Conservation (phyloP, 2,797 vertebrate species). For the Anabas testudineus region DNA sequence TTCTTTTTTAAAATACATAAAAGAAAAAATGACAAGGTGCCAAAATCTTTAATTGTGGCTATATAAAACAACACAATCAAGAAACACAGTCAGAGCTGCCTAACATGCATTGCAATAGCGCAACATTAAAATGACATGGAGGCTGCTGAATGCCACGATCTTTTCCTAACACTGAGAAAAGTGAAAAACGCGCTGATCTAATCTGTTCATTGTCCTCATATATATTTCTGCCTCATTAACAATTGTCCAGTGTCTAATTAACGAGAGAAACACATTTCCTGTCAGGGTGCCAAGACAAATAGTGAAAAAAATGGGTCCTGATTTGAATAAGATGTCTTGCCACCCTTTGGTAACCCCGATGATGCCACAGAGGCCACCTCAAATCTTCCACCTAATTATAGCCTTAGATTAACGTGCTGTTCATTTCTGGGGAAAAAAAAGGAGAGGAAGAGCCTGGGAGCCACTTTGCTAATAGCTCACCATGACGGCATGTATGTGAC, state of each 20-base stretch:
- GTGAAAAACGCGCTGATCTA: slow-evolving; percentile 8
- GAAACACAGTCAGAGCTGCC: background rate
- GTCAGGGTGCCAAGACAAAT: slow-evolving; percentile 5
- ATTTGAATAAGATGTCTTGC: slow-evolving; percentile 29
- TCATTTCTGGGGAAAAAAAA: background rate
- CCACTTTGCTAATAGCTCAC: slow-evolving; percentile 40
- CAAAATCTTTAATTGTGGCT: too few species aligned
- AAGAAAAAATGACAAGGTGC: too few species aligned
- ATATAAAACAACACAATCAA: background rate
- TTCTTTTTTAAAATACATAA: too few species aligned
- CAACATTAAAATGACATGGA: background rate
- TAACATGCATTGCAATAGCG: too few species aligned
- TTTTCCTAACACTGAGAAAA: background rate
- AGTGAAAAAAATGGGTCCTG: background rate
- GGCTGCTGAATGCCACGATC: background rate
- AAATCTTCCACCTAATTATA: slow-evolving; percentile 32
- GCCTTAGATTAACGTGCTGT: slow-evolving; percentile 13
- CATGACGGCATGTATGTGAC: slow-evolving; percentile 21
- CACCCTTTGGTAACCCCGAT: slow-evolving; percentile 15
- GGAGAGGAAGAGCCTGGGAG: slow-evolving; percentile 11
- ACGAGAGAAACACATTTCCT: slow-evolving; percentile 21
- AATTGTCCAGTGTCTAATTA: slow-evolving; percentile 31
- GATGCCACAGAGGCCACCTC: slow-evolving; percentile 19
- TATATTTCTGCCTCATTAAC: slow-evolving; percentile 37
- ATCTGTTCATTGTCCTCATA: slow-evolving; percentile 20